Percentiles rank a stretch among this genome's conserved stretches.
Conservation (phyloP, 1,140 invertebrate species). For the Ditylenchus dipsaci region DNA sequence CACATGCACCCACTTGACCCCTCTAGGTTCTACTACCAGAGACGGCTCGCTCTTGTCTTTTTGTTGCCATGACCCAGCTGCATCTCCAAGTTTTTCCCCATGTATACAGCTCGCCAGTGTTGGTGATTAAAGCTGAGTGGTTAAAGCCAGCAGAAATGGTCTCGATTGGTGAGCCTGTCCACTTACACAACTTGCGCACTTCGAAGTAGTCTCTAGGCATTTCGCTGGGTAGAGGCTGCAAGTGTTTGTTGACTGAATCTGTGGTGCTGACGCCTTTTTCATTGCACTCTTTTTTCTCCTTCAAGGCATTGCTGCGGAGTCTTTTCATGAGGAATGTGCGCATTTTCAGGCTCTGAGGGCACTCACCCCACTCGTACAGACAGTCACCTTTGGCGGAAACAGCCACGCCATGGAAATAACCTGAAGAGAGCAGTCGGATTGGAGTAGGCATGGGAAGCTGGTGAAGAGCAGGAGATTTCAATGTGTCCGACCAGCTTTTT, state of each 20-base stretch:
- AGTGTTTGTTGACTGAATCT: constrained; percentile 2
- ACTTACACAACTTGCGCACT: constrained; percentile 28
- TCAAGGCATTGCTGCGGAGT: constrained; percentile 14
- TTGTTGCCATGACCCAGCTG: constrained; percentile 68
- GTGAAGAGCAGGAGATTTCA: constrained; percentile 13
- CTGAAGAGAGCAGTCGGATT: constrained; percentile 27
- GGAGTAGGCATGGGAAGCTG: constrained; percentile 27
- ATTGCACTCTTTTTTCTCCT: background rate
- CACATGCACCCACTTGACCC: constrained; percentile 32
- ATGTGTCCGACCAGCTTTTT: too few relatives aligned
- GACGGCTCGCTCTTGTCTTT: constrained; percentile 58
- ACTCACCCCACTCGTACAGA: constrained; percentile 42
- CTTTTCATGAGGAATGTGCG: constrained; percentile 13
- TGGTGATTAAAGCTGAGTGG: constrained; percentile 68
- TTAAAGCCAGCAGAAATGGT: constrained; percentile 67
- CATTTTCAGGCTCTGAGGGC: constrained; percentile 40
- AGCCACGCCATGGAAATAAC: constrained; percentile 39
- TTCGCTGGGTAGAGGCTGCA: background rate
- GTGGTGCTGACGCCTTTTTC: constrained; percentile 4
- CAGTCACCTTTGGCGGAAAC: constrained; percentile 7
- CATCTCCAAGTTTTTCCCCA: constrained; percentile 72
- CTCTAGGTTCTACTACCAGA: constrained; percentile 20
- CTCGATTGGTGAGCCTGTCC: constrained; percentile 15
- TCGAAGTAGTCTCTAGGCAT: constrained; percentile 13
- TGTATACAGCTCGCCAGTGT: constrained; percentile 66